These are phyloP conservation scores for Nomada goodeniana DNA, from an alignment of 2,888 invertebrate species.

Conservation along the genomic window DNA sequence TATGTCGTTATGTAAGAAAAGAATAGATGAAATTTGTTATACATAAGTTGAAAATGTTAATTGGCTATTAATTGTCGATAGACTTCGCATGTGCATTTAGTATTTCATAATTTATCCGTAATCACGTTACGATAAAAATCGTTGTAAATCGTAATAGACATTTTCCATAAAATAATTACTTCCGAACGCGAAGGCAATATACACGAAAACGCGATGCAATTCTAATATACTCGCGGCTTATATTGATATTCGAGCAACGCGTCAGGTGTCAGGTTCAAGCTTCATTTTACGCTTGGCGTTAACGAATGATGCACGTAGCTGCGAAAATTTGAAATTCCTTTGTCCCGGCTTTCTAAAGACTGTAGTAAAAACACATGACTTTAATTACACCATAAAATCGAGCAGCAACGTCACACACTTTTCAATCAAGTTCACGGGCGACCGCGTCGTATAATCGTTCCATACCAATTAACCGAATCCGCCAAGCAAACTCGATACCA, in stretches of 20 bases:
- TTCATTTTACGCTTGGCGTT: background rate
- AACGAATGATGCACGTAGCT: background rate
- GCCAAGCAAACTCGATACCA: background rate
- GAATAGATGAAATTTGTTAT: too few species aligned
- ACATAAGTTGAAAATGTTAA: too few species aligned
- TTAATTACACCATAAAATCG: background rate
- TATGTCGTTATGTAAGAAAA: too few species aligned
- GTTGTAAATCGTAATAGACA: background rate
- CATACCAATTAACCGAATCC: background rate
- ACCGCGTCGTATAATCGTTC: background rate
- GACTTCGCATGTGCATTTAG: too few species aligned
- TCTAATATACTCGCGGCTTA: constrained; percentile 2
- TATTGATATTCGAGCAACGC: background rate
- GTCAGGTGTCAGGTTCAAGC: constrained; percentile 3
- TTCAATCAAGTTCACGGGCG: too few species aligned
- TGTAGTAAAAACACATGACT: background rate
- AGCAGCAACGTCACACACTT: background rate
- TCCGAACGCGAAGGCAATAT: background rate
- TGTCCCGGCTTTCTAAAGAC: background rate
- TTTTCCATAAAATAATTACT: background rate
- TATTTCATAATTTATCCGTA: background rate
- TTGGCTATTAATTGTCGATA: too few species aligned
- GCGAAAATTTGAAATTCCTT: background rate
- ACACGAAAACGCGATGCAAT: background rate
- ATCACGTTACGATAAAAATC: background rate